Conservation (phyloP, 2,797 vertebrate species). For the Enteromius fasciolatus region DNA sequence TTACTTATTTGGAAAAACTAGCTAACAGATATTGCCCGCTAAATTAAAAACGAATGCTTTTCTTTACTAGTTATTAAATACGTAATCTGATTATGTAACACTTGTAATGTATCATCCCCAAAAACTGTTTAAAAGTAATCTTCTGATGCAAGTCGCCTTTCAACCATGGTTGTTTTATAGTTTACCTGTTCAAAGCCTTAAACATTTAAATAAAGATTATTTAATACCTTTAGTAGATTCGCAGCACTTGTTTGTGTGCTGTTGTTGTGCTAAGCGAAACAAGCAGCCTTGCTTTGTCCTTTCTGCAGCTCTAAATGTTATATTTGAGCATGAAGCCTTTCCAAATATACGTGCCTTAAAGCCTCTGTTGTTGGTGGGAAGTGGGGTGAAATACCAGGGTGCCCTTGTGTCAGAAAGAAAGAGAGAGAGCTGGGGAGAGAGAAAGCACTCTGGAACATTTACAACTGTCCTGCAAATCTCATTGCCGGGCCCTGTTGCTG, state of each 20-base stretch:
- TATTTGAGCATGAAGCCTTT: conserved; percentile 39
- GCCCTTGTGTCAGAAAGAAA: conserved; percentile 60
- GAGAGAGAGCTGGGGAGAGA: conserved; percentile 48
- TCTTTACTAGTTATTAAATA: too few species aligned
- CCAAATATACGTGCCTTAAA: conserved; percentile 53
- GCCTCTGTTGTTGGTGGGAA: conserved; percentile 47
- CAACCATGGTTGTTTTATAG: background rate
- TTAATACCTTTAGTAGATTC: background rate
- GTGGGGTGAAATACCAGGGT: conserved; percentile 66
- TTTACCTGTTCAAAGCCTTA: background rate
- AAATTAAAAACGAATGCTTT: too few species aligned
- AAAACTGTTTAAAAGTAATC: background rate
- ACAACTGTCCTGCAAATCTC: conserved; percentile 71
- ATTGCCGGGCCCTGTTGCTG: conserved; percentile 65
- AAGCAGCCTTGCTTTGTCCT: conserved; percentile 16
- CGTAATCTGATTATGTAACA: too few species aligned
- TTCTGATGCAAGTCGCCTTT: background rate
- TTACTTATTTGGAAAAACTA: too few species aligned
- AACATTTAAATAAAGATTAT: background rate
- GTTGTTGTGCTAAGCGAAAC: background rate
- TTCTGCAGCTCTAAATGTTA: conserved; percentile 43
- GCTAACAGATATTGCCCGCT: too few species aligned
- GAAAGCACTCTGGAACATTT: conserved; percentile 72
- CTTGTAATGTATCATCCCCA: too few species aligned
- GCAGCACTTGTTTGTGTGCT: background rate